Percentiles rank a stretch among this genome's conserved stretches.
Conservation (phyloP, 2,888 invertebrate genomes). For the Resseliella maxima region DNA sequence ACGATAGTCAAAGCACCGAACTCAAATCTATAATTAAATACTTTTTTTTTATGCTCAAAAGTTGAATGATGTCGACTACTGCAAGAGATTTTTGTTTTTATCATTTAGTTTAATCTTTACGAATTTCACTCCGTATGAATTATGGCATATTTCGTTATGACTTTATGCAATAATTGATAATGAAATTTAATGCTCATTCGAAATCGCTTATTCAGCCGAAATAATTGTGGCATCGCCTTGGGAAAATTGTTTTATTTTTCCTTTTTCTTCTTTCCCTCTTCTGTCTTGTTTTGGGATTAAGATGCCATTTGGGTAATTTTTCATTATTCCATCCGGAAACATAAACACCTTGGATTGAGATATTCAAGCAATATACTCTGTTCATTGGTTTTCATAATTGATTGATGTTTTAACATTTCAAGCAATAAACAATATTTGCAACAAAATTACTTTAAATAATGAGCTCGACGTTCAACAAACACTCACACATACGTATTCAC, state of each 20-base stretch:
- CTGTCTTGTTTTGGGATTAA: not conserved
- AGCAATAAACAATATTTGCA: constrained; percentile 43
- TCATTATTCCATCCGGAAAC: not conserved
- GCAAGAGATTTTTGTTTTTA: not conserved
- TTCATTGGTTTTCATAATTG: constrained; percentile 25
- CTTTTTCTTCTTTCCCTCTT: no score
- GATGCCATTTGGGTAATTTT: not conserved
- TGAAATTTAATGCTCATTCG: no score
- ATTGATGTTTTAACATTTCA: not conserved
- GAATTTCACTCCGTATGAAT: no score
- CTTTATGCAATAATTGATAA: no score
- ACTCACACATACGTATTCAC: not conserved
- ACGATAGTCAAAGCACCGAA: constrained; percentile 10
- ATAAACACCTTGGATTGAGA: not conserved
- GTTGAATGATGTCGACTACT: not conserved
- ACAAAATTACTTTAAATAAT: constrained; percentile 32
- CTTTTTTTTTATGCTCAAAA: not conserved
- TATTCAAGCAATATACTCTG: not conserved
- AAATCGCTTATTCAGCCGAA: no score
- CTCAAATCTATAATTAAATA: constrained; percentile 22
- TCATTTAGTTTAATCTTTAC: not conserved
- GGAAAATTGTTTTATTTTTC: no score
- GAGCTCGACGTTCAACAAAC: not conserved
- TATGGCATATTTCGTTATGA: no score
- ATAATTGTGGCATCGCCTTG: no score